Percentiles rank a stretch among this genome's conserved stretches.
These are phyloP conservation scores for Saccostrea cuccullata DNA, from an alignment of 1,140 invertebrate genomes.

Conservation along the genomic window DNA sequence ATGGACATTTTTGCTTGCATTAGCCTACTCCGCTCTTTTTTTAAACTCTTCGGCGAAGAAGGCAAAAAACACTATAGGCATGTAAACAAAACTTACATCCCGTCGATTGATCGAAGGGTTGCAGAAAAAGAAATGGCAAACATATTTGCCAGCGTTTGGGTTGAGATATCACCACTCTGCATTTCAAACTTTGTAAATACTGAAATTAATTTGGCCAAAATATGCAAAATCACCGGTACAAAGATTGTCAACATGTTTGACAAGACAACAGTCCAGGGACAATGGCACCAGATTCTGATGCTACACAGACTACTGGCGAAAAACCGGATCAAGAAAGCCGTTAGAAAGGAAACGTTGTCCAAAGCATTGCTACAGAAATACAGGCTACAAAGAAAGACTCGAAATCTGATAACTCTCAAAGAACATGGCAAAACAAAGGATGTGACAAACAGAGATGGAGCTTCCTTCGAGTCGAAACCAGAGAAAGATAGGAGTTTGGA, in stretches of 20 bases:
- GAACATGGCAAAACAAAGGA: neutral
- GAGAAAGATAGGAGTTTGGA: neutral
- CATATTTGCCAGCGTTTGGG: neutral
- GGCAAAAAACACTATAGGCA: neutral
- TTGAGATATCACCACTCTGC: neutral
- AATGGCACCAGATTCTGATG: neutral
- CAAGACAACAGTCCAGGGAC: neutral
- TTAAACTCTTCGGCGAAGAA: neutral
- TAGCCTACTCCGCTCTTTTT: neutral
- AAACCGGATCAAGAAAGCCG: neutral
- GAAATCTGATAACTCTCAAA: neutral
- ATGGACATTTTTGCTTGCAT: neutral
- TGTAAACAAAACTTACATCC: neutral
- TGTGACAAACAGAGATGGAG: too few relatives aligned
- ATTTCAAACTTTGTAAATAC: neutral
- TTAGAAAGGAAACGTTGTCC: neutral
- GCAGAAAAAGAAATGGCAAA: neutral
- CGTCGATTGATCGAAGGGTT: neutral
- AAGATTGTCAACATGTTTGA: neutral
- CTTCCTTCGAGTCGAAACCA: neutral
- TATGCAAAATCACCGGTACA: slow-evolving; percentile 6
- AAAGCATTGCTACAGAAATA: neutral
- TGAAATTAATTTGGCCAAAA: neutral
- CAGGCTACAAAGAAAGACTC: neutral
- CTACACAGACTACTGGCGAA: neutral